Base-by-base conservation (phyloP, 2,888 invertebrate genomes). In the Ornithoptera priamus region DNA sequence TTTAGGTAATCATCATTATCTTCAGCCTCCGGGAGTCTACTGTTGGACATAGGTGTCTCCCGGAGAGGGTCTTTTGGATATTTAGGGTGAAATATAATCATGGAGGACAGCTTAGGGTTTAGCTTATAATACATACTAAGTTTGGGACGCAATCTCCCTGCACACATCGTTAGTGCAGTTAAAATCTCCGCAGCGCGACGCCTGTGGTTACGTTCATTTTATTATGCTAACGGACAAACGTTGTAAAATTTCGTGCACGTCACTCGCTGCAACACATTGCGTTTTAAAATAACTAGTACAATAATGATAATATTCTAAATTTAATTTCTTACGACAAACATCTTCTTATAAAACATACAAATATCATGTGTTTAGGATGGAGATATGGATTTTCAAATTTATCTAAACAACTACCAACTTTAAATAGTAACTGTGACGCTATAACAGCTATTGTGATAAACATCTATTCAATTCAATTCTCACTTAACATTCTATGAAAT, bases 171-270 rank as follows among this genome's bases (percentile, higher is more conserved):
- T 81, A 82, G 79, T 76, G 77, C 74, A 77, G 75, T 81, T 86
- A 86, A 89, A 87, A 87, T 87, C 83, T 82, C 77, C 81, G 85
- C 84, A 84, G 78, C 85, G 77, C 85, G 86, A 20, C 22, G 62
- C 10, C 39, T 22, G 46, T 20, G 39, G 42, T 87, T 83, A 81
- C 85, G 86, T 84, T 85, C 87, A 83, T 87, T 88, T 87, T 88
- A 90, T 90, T 89, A 89, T 89, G 89, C 89, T 87, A 87, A 88
- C 86, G 85, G 86, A 85, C 84, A 84, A 77, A 79, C 84, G 86
- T 81, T 86, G 84, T 89, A 88, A 89, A 89, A 87, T 89, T 89
- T 89, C 83, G 85, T 89, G 87, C 83, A 87, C 85, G 85, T 88
- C 88, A 87, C 85, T 82, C 81, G 81, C 77, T 36, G 59, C 59